phyloP scores from a whole-genome alignment of 2,888 invertebrate genomes.

The Pristionchus entomophagus region DNA sequence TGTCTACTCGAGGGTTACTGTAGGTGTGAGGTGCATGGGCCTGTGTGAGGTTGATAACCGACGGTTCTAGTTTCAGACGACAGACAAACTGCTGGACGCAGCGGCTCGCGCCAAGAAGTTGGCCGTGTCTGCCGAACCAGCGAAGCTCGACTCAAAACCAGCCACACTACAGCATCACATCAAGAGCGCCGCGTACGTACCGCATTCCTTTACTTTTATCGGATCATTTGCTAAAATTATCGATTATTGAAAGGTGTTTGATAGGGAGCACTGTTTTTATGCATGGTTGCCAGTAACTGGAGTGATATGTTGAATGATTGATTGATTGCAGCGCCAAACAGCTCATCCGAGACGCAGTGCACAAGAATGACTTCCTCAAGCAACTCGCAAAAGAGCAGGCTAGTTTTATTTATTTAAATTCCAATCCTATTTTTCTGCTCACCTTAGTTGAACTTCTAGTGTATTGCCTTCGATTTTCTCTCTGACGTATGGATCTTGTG shows the following conservation, averaged over 20 bases:
- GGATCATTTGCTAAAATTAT: not conserved
- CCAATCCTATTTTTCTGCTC: not conserved
- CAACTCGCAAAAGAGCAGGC: conserved; percentile 78
- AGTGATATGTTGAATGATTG: not conserved
- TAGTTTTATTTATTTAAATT: not conserved
- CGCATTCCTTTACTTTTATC: not conserved
- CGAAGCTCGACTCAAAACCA: conserved; percentile 71
- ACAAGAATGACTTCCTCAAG: conserved; percentile 79
- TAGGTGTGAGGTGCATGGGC: too few species aligned
- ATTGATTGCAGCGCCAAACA: conserved; percentile 77
- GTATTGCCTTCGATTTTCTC: not conserved
- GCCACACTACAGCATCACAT: conserved; percentile 74
- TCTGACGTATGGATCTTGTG: not conserved
- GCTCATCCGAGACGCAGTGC: conserved; percentile 79
- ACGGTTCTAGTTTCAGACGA: not conserved
- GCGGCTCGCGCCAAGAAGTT: conserved; percentile 77
- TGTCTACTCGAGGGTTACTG: too few species aligned
- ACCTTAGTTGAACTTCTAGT: not conserved
- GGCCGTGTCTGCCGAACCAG: conserved; percentile 78
- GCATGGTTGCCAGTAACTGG: not conserved
- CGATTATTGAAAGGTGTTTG: too few species aligned
- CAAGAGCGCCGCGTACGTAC: conserved; percentile 71
- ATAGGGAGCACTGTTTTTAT: not conserved
- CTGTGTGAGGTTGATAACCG: not conserved
- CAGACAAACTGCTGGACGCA: not conserved